These are phyloP conservation scores for Sitophilus oryzae DNA, from an alignment of 1,140 invertebrate genomes.

Conservation along the genomic window DNA sequence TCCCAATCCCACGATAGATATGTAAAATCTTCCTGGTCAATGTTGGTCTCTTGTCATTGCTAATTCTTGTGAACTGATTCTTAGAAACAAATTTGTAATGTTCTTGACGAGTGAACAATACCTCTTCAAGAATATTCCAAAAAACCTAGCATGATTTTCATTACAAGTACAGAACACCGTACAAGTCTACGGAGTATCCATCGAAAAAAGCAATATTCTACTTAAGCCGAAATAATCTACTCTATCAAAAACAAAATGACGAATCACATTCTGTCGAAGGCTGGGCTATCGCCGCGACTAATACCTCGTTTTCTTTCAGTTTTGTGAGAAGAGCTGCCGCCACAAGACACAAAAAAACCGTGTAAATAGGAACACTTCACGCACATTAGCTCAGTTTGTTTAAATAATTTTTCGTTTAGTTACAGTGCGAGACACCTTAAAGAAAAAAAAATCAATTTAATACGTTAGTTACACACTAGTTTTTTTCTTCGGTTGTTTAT, in stretches of 20 bases:
- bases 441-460: slow-evolving; percentile 21
- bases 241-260: slow-evolving; percentile 21
- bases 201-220: background rate
- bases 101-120: too few species aligned
- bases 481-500: background rate
- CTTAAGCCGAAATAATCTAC: slow-evolving; percentile 5
- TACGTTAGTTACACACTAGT: slow-evolving; percentile 7
- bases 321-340: background rate
- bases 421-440: background rate
- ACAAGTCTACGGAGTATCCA: too few species aligned
- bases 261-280: slow-evolving; percentile 13
- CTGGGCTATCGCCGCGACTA: too few species aligned
- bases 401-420: slow-evolving; percentile 20
- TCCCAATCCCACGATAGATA: too few species aligned
- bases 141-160: too few species aligned
- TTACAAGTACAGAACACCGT: too few species aligned
- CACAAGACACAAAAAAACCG: slow-evolving; percentile 11
- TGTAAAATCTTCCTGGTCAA: too few species aligned
- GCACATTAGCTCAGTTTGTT: slow-evolving; percentile 20
- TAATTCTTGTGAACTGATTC: too few species aligned
- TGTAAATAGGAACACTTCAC: slow-evolving; percentile 22
- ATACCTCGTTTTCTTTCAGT: background rate
- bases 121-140: too few species aligned
- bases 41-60: too few species aligned
- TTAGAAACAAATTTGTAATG: too few species aligned